These are phyloP conservation scores for Argopecten irradians DNA, from an alignment of 1,140 invertebrate genomes.

Conservation along the genomic window DNA sequence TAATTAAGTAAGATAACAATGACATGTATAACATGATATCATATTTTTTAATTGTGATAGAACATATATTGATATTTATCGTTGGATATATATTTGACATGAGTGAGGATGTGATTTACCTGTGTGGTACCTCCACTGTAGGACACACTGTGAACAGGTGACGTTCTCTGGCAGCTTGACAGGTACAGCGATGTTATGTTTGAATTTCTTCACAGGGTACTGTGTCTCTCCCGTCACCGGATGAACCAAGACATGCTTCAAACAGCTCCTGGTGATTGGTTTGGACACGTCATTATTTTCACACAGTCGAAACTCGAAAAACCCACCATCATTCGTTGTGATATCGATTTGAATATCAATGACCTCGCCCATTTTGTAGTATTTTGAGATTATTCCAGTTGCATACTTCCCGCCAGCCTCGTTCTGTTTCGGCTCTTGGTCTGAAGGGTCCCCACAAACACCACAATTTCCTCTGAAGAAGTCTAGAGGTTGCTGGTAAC, in stretches of 20 bases:
- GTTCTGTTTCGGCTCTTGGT: constrained; percentile 47
- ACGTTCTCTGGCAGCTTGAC: constrained; percentile 84
- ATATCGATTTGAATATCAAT: constrained; percentile 59
- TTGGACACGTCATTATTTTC: constrained; percentile 70
- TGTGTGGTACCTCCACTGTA: constrained; percentile 94
- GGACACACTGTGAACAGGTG: constrained; percentile 90
- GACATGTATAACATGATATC: no score
- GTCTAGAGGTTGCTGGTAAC: background rate
- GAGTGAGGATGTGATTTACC: constrained; percentile 80
- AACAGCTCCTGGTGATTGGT: constrained; percentile 57
- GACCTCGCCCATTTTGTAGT: constrained; percentile 68
- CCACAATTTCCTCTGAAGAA: constrained; percentile 69
- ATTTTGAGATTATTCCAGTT: constrained; percentile 51
- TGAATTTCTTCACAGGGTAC: constrained; percentile 26
- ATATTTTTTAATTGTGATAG: no score
- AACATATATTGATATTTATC: no score
- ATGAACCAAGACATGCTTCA: constrained; percentile 51
- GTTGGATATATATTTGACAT: no score
- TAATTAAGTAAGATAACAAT: no score
- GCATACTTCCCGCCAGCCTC: constrained; percentile 61
- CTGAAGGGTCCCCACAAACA: constrained; percentile 75
- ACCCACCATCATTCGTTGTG: constrained; percentile 55
- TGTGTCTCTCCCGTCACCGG: constrained; percentile 27
- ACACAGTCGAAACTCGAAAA: constrained; percentile 66
- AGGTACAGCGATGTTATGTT: constrained; percentile 38